phyloP scores from a whole-genome alignment of 1,140 invertebrate species.

The Samia ricini region DNA sequence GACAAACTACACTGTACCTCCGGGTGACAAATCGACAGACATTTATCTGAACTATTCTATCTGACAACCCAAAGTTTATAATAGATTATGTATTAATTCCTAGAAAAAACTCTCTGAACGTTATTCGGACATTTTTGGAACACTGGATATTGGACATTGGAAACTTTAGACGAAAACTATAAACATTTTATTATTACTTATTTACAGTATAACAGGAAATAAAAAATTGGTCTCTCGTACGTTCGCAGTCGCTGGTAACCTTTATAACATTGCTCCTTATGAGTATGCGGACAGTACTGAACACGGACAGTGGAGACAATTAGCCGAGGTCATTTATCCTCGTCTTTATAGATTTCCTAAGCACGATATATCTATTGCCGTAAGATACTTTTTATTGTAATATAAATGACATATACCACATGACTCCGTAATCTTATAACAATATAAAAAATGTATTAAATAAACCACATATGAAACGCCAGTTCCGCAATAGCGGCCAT shows the following conservation, averaged over 20 bases:
- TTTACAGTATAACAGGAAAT: slow-evolving; percentile 4
- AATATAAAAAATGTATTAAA: too few species aligned
- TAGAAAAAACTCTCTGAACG: too few species aligned
- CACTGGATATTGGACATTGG: too few species aligned
- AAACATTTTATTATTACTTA: background rate
- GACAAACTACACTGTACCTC: too few species aligned
- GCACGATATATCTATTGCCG: slow-evolving; percentile 44
- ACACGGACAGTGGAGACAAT: slow-evolving; percentile 44
- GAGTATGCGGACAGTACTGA: background rate
- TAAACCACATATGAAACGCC: too few species aligned
- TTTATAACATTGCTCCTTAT: slow-evolving; percentile 19
- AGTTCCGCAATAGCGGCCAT: too few species aligned
- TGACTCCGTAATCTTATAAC: too few species aligned
- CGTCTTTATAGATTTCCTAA: slow-evolving; percentile 39
- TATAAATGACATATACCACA: background rate
- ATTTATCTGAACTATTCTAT: too few species aligned
- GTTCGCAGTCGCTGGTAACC: slow-evolving; percentile 41
- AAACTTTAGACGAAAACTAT: background rate
- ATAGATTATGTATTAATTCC: too few species aligned
- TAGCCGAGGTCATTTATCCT: slow-evolving; percentile 32
- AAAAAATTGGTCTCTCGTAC: background rate
- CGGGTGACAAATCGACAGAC: too few species aligned
- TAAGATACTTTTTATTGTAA: slow-evolving; percentile 20
- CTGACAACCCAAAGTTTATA: too few species aligned
- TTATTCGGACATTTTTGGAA: too few species aligned